Conservation (phyloP, 2,797 vertebrate species). For the Pampus argenteus region DNA sequence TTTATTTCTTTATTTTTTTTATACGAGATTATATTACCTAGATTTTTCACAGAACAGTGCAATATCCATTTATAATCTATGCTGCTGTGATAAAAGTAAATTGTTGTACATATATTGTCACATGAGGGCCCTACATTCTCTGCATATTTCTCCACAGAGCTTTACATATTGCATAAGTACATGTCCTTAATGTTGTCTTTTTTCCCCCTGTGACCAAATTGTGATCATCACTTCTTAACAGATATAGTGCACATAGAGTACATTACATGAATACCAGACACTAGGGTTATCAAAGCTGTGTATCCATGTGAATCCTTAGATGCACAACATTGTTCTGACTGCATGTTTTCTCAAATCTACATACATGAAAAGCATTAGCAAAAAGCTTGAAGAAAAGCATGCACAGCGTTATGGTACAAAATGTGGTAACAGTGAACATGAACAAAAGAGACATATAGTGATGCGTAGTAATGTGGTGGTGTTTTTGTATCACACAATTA, state of each 20-base stretch:
- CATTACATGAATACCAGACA: conserved; percentile 30
- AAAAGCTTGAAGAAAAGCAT: neutral
- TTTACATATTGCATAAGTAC: conserved; percentile 71
- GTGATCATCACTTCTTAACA: conserved; percentile 52
- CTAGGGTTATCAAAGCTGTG: conserved; percentile 10
- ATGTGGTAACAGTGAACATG: neutral
- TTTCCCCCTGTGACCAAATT: conserved; percentile 45
- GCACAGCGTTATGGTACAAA: neutral
- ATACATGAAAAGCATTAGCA: conserved; percentile 12
- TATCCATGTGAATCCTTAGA: conserved; percentile 13
- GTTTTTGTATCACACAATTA: neutral
- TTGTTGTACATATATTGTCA: conserved; percentile 50
- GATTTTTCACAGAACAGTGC: conserved; percentile 47
- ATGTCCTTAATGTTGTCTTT: conserved; percentile 59
- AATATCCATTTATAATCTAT: conserved; percentile 68
- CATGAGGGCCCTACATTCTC: conserved; percentile 46
- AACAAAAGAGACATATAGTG: neutral
- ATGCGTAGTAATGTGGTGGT: neutral
- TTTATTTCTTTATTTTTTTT: no score
- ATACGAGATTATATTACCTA: conserved; percentile 43
- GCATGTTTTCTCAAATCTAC: conserved; percentile 21
- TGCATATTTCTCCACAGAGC: conserved; percentile 53
- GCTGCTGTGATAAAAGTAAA: conserved; percentile 51
- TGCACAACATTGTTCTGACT: conserved; percentile 5
- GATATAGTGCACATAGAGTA: conserved; percentile 29